These are phyloP conservation scores for Brachionus paranguensis DNA, from an alignment of 1,140 invertebrate species.

Conservation along the genomic window DNA sequence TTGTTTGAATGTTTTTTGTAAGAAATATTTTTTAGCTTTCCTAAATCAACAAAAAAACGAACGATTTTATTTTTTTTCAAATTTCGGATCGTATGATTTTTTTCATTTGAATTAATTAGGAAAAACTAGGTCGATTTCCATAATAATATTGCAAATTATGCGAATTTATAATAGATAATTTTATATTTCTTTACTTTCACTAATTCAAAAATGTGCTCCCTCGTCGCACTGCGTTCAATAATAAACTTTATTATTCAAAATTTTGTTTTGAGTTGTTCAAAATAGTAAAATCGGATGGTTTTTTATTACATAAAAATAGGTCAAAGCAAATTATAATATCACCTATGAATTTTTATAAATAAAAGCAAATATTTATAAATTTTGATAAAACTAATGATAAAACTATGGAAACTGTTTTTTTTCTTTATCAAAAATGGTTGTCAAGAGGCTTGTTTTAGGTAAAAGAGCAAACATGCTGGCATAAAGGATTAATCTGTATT, in stretches of 20 bases:
- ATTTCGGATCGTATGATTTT: conserved; percentile 31
- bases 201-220: not conserved
- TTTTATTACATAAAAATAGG: not conserved
- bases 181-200: not conserved
- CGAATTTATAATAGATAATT: conserved; percentile 5
- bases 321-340: not conserved
- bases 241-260: not conserved
- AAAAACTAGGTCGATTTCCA: conserved; percentile 13
- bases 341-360: not conserved
- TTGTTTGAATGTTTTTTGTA: not conserved
- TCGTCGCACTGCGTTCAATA: not conserved
- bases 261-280: not conserved
- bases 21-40: not conserved
- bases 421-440: not conserved
- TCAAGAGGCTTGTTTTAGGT: not conserved
- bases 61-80: conserved; percentile 3
- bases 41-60: conserved; percentile 1
- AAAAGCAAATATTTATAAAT: not conserved
- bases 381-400: not conserved
- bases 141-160: conserved; percentile 21
- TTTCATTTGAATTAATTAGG: not conserved
- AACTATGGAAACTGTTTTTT: not conserved
- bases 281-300: conserved; percentile 18
- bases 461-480: no score
- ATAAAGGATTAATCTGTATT: no score